Base-by-base conservation (phyloP, 1,140 invertebrate species). In the Ridgeia piscesae region DNA sequence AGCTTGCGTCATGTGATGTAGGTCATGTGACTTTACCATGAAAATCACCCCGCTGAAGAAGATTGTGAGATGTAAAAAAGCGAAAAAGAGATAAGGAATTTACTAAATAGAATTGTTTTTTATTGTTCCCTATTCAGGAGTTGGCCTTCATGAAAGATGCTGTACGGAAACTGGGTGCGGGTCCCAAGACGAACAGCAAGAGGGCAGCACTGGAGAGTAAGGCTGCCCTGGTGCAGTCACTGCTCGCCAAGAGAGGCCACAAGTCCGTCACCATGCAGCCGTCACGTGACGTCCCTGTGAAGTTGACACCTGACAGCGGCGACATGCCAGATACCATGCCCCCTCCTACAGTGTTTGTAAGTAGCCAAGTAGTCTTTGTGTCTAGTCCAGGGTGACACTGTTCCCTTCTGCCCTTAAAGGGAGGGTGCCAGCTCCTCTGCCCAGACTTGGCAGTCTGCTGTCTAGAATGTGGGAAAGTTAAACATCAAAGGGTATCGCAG, bases 261-360 rank as follows among this genome's bases (percentile, higher is more conserved):
- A 77, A 77, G 58, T 4, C 58, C 27, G 58, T 77, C 17, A 17
- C 14, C 58, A 14, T 77, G 11, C 58, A 77, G 58, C 11, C 58
- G 58, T 17, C 58, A 27, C 35, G 11, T 88, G 88, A 58, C 35
- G 34, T 33, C 88, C 50, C 48, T 2, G 48, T 34, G 27, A 88
- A 92, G 88, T 89, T 88, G 58, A 88, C 89, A 14, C 35, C 58
- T 35, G 88, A 92, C 31, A 58, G 31, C 17, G 91, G 91, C 1
- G 91, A 33, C 48, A 58, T 33, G 17, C 34, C 48, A 88, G 33
- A 35, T n/a, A 58, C n/a, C 58, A 88, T 77, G 58, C 58, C 58
- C 11, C 11, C 17, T 8, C 58, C 58, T 31, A 77, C 58, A 0
- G 58, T 77, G 17, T 77, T 77, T 77, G 58, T 77, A 77, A 77